These are phyloP conservation scores for Drosophila diplacantha DNA, from an alignment of 2,888 invertebrate species.

Conservation along the genomic window DNA sequence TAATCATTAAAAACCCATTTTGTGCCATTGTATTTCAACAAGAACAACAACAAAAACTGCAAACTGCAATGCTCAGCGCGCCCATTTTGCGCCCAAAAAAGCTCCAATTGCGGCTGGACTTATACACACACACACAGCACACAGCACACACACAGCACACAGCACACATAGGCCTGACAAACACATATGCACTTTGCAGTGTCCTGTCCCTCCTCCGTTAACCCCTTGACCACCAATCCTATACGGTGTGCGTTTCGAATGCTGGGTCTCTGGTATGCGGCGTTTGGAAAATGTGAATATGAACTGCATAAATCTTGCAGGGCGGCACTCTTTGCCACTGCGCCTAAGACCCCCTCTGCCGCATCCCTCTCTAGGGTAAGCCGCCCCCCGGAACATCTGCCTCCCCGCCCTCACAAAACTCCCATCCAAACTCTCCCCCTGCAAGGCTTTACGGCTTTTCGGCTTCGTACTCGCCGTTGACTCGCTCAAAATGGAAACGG, in stretches of 20 bases:
- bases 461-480: slow-evolving; percentile 56
- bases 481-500: slow-evolving; percentile 29
- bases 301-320: slow-evolving; percentile 76
- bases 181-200: slow-evolving; percentile 45
- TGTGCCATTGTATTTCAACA: slow-evolving; percentile 46
- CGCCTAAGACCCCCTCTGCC: slow-evolving; percentile 30
- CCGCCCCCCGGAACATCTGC: not conserved
- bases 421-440: slow-evolving; percentile 15
- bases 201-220: slow-evolving; percentile 10
- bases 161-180: slow-evolving; percentile 20
- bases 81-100: slow-evolving; percentile 59
- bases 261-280: slow-evolving; percentile 67
- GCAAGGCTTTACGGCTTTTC: slow-evolving; percentile 71
- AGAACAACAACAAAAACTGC: slow-evolving; percentile 39
- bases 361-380: slow-evolving; percentile 1
- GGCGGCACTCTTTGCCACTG: slow-evolving; percentile 70
- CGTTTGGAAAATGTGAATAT: slow-evolving; percentile 76
- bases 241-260: slow-evolving; percentile 51
- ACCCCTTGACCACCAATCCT: not conserved
- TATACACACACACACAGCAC: slow-evolving; percentile 13
- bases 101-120: slow-evolving; percentile 61
- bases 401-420: not conserved
- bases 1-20: slow-evolving; percentile 1
- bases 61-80: slow-evolving; percentile 64
- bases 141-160: slow-evolving; percentile 16